A percentile compares a stretch with the other conserved stretches of the same genome.
Evolutionary conservation across 2,113 vertebrate genomes (phyloP).

Genomic region (Onychostoma macrolepis): DNA sequence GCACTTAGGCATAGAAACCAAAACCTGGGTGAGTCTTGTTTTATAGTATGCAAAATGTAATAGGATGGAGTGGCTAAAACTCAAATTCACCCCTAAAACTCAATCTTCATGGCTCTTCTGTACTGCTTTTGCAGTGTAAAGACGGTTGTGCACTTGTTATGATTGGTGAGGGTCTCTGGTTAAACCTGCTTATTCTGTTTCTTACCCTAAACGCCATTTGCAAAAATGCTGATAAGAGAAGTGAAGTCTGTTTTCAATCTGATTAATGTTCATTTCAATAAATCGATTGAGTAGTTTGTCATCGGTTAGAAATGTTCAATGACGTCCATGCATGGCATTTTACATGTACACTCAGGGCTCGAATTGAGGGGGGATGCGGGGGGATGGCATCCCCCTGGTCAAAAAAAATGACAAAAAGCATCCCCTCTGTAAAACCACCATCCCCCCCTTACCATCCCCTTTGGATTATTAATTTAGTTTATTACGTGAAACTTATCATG

Average conservation of each 20-base stretch:
- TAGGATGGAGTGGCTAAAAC: background rate
- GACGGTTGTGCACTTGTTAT: background rate
- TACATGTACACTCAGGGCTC: background rate
- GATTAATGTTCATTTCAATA: background rate
- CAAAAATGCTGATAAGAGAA: background rate
- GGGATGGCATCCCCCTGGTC: too few relatives aligned
- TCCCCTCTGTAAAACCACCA: too few relatives aligned
- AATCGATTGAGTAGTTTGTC: background rate
- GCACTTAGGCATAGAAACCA: conserved; percentile 95
- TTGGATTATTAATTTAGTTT: too few relatives aligned
- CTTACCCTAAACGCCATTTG: background rate
- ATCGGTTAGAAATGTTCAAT: background rate
- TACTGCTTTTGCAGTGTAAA: background rate
- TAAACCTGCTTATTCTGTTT: background rate
- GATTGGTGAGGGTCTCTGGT: background rate
- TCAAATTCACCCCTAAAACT: background rate
- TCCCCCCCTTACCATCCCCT: too few relatives aligned
- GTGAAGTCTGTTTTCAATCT: background rate
- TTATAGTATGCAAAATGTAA: background rate
- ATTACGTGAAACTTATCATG: too few relatives aligned
- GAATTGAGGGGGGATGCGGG: too few relatives aligned
- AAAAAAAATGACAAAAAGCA: too few relatives aligned
- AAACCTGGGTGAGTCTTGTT: conserved; percentile 87
- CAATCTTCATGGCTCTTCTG: background rate
- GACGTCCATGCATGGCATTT: background rate